Conservation (phyloP, 2,797 vertebrate species). For the Lates japonicus region DNA sequence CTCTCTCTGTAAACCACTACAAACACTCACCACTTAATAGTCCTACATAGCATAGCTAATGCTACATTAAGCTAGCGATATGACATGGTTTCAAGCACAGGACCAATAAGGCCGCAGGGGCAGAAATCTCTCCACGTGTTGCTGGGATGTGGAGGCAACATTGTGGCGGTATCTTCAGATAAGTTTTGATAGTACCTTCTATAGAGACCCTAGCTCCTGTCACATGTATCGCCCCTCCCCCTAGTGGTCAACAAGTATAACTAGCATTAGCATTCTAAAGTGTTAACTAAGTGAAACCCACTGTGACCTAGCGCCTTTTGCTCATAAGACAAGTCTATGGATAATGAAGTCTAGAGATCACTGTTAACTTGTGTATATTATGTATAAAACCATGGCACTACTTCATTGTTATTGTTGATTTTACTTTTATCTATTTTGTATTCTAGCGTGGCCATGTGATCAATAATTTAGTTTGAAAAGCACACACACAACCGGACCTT, state of each 20-base stretch:
- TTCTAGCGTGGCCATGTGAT: conserved; percentile 82
- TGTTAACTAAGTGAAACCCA: conserved; percentile 80
- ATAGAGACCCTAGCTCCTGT: conserved; percentile 62
- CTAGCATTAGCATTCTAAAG: conserved; percentile 72
- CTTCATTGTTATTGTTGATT: conserved; percentile 77
- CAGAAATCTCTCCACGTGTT: conserved; percentile 18
- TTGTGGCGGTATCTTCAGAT: conserved; percentile 37
- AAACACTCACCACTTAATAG: conserved; percentile 15
- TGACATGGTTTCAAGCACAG: conserved; percentile 68
- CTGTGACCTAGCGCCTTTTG: conserved; percentile 80
- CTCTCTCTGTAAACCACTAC: conserved; percentile 41
- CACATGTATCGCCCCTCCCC: conserved; percentile 52
- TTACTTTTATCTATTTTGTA: conserved; percentile 77
- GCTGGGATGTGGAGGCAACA: conserved; percentile 28
- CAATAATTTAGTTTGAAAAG: conserved; percentile 71
- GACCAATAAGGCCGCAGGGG: conserved; percentile 11
- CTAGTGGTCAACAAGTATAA: conserved; percentile 67
- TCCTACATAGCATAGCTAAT: conserved; percentile 41
- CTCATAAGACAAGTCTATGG: conserved; percentile 73
- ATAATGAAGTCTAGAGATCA: conserved; percentile 77
- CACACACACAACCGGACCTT: conserved; percentile 55
- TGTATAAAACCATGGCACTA: conserved; percentile 85
- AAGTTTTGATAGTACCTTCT: conserved; percentile 62
- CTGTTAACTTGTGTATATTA: conserved; percentile 84
- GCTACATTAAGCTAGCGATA: conserved; percentile 33